These are phyloP conservation scores for Tauraco hartlaubi DNA, from an alignment of 2,797 vertebrate species.

Conservation along the genomic window DNA sequence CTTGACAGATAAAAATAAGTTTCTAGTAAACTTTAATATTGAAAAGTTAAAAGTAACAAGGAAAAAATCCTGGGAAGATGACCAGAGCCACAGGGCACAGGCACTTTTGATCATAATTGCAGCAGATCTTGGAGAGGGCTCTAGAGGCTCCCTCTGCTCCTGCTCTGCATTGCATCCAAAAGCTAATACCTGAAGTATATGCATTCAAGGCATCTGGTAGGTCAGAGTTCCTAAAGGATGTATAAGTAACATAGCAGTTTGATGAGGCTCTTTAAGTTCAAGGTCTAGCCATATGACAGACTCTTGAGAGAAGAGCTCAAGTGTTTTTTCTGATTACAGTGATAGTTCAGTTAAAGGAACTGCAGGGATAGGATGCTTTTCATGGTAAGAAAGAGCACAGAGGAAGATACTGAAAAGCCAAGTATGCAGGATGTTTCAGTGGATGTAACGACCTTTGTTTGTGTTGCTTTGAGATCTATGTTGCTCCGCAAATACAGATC, in stretches of 20 bases:
- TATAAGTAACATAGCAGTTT: not conserved
- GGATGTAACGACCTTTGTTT: not conserved
- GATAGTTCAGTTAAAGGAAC: not conserved
- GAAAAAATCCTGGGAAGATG: fast-evolving
- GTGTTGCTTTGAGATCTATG: not conserved
- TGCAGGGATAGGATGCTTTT: not conserved
- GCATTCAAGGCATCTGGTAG: not conserved
- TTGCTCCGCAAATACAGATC: not conserved
- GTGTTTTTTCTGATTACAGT: not conserved
- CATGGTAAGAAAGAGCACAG: not conserved
- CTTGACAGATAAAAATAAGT: not conserved
- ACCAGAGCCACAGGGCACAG: not conserved
- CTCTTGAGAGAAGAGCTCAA: not conserved
- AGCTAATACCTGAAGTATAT: not conserved
- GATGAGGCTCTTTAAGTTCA: not conserved
- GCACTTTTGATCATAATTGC: not conserved
- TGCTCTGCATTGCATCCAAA: not conserved
- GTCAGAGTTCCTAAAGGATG: not conserved
- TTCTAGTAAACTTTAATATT: not conserved
- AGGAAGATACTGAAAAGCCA: not conserved
- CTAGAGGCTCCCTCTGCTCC: not conserved
- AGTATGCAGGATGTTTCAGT: not conserved
- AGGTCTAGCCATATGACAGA: not conserved
- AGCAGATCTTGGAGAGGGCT: not conserved
- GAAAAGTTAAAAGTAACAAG: not conserved